Percentiles rank a stretch among this genome's conserved stretches.
These are phyloP conservation scores for Megaustenia siamemsis DNA, from an alignment of 2,888 invertebrate genomes.

Conservation along the genomic window DNA sequence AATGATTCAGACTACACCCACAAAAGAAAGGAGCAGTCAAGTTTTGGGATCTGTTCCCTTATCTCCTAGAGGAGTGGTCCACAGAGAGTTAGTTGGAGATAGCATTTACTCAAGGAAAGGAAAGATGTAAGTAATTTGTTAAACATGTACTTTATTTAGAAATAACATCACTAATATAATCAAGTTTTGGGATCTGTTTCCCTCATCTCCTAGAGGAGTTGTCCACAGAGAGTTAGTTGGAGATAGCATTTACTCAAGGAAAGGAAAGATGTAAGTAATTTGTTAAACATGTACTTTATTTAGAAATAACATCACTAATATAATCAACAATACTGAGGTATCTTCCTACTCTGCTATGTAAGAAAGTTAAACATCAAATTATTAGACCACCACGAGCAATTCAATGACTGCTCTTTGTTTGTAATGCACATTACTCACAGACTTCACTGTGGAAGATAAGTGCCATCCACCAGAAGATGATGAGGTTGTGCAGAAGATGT, in stretches of 20 bases:
- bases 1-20: not conserved
- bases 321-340: conserved; percentile 26
- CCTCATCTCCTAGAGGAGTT: conserved; percentile 53
- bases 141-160: no score
- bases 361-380: no score
- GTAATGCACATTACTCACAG: no score
- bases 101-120: conserved; percentile 62
- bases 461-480: no score
- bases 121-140: conserved; percentile 57
- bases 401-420: no score
- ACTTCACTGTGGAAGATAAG: no score
- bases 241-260: conserved; percentile 59
- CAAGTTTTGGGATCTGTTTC: conserved; percentile 32
- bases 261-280: conserved; percentile 61
- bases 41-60: conserved; percentile 44
- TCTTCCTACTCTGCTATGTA: conserved; percentile 49
- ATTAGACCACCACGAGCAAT: no score
- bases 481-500: no score
- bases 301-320: no score
- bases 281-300: no score
- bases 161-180: no score
- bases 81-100: conserved; percentile 59
- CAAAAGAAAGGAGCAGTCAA: conserved; percentile 22
- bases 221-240: conserved; percentile 59
- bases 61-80: conserved; percentile 54